Evolutionary conservation across 2,797 vertebrate genomes (phyloP), one percentile per base, ranked within the genome.

Genomic region (Pampus argenteus): DNA sequence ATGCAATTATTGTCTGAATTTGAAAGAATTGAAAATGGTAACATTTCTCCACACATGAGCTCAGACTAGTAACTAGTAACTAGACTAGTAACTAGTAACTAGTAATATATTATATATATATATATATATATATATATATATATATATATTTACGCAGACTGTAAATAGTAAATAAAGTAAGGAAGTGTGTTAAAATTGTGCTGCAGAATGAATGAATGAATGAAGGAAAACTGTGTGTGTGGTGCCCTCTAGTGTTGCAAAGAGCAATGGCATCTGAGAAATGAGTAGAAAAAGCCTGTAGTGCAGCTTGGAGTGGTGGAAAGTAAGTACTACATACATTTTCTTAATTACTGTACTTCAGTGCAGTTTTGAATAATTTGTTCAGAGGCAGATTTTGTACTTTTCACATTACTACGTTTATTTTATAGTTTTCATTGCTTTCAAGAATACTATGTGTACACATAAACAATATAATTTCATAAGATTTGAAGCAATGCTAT

Each of bases 181-280:
- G 6, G 28, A 1, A 60, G 47, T 29, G 36, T 9, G 25, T 22
- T 54, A 1, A 28, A 45, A 64, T n/a, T 52, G 15, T 61, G 20
- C 23, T 47, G 18, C 2, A 47, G 15, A 34, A 45, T 25, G 25
- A 38, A 45, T 25, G 29, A 40, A 7, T 20, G 9, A 25, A 25
- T 22, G 7, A 22, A 28, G 20, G 7, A 38, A 50, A n/a, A 26
- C 25, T 11, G 3, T 38, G 9, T 23, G 28, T 78, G 15, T 84
- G 71, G 65, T 26, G 52, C 1, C 82, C 85, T 89, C 91, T 87
- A 36, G 77, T 88, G 90, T 38, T 60, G 7, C 0, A 70, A 8
- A 1, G 36, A 50, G 66, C 22, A 63, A 79, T 5, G 20, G 34
- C 64, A 78, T 2, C 34, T 42, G 15, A 71, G 38, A 45, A 71